phyloP scores from a whole-genome alignment of 1,140 invertebrate species.

The Dinothrombium tinctorium region DNA sequence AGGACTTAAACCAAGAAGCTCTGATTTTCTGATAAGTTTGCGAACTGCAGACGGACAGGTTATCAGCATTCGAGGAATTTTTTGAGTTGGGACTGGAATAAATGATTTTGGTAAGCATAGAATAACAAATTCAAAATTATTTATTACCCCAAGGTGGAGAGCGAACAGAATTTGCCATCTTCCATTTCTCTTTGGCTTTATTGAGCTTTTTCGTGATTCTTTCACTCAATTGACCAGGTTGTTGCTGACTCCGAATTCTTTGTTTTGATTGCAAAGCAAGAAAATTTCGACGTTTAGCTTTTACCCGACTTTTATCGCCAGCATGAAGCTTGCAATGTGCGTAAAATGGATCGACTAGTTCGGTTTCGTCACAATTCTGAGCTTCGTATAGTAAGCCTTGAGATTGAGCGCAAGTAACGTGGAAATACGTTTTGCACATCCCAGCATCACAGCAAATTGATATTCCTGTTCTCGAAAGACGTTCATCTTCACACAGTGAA shows the following conservation, averaged over 20 bases:
- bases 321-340: constrained; percentile 60
- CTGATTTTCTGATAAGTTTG: constrained; percentile 56
- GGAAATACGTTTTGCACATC: constrained; percentile 88
- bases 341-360: constrained; percentile 89
- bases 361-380: constrained; percentile 54
- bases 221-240: neutral
- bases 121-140: neutral
- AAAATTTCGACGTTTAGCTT: constrained; percentile 48
- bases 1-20: constrained; percentile 50
- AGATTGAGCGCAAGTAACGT: constrained; percentile 87
- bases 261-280: constrained; percentile 59
- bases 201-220: constrained; percentile 3
- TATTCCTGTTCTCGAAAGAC: constrained; percentile 68
- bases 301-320: constrained; percentile 20
- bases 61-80: constrained; percentile 66
- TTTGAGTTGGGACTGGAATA: constrained; percentile 33
- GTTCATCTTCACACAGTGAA: constrained; percentile 57
- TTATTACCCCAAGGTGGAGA: neutral
- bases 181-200: neutral
- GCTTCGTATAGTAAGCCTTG: constrained; percentile 78
- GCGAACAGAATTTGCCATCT: neutral
- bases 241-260: neutral
- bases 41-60: constrained; percentile 69
- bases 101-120: neutral
- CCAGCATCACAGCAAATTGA: constrained; percentile 86